Evolutionary conservation across 30 jellyfish, hydroid and myxozoan genomes (phyloP).

Genomic region (Pelagia noctiluca): DNA sequence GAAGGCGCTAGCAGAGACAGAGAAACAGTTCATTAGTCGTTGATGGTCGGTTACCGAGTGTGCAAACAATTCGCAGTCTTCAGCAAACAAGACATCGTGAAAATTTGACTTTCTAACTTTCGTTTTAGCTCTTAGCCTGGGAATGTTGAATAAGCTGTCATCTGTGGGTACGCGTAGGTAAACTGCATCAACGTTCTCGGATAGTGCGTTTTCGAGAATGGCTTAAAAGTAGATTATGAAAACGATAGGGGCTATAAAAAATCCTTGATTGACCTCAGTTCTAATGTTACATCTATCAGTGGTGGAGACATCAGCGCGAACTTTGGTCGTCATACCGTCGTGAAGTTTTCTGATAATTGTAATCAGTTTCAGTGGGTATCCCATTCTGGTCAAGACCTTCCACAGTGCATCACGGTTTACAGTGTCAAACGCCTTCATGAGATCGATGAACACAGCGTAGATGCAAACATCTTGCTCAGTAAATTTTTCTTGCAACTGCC

Average conservation of each 20-base stretch:
- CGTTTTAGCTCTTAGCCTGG: background rate
- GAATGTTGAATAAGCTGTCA: constrained; percentile 3
- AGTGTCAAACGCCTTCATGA: constrained; percentile 51
- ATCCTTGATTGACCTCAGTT: constrained; percentile 55
- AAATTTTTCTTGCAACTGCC: constrained; percentile 61
- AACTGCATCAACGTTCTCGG: constrained; percentile 16
- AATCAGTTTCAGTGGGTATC: constrained; percentile 55
- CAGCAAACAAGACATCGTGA: background rate
- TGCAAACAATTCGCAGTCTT: background rate
- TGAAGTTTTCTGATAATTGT: constrained; percentile 34
- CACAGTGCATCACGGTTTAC: constrained; percentile 64
- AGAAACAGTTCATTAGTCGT: constrained; percentile 13
- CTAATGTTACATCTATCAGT: constrained; percentile 24
- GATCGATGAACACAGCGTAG: constrained; percentile 48
- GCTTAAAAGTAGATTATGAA: constrained; percentile 46
- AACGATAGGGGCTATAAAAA: constrained; percentile 32
- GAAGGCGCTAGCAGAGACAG: background rate
- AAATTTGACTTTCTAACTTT: background rate
- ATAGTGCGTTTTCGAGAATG: constrained; percentile 14
- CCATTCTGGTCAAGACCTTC: constrained; percentile 29
- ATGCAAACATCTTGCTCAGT: constrained; percentile 38
- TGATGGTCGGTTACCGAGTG: background rate
- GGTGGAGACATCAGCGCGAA: constrained; percentile 20
- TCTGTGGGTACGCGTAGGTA: constrained; percentile 5
- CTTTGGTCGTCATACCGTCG: constrained; percentile 37